Conservation (phyloP, 2,113 vertebrate species). For the Callaeas wilsoni region DNA sequence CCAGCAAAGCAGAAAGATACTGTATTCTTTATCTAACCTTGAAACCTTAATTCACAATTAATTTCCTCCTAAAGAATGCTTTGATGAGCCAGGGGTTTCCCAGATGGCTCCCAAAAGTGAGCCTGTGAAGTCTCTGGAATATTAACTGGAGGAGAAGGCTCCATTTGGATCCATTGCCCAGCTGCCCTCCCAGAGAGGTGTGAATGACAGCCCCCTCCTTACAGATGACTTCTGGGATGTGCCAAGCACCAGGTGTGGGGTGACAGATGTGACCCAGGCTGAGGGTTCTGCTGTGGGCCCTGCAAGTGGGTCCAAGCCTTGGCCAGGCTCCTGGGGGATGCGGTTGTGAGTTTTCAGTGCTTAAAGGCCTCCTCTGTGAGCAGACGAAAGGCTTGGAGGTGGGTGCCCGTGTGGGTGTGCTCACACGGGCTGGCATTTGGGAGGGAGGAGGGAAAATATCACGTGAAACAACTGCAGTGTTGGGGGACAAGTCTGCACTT, state of each 20-base stretch:
- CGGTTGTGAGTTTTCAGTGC: neutral
- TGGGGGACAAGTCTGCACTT: neutral
- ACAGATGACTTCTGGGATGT: neutral
- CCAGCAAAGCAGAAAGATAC: neutral
- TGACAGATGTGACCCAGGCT: neutral
- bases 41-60: neutral
- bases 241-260: neutral
- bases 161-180: neutral
- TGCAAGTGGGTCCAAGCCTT: neutral
- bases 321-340: neutral
- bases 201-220: neutral
- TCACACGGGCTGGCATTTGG: slow-evolving; percentile 35
- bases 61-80: neutral
- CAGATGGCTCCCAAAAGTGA: neutral
- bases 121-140: neutral
- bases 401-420: slow-evolving; percentile 6
- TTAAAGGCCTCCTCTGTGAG: neutral
- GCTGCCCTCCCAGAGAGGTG: neutral
- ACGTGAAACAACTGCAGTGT: neutral
- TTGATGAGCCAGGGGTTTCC: neutral
- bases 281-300: neutral
- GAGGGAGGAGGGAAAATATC: slow-evolving; percentile 31
- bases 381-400: neutral
- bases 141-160: neutral
- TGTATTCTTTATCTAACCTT: neutral